These are phyloP conservation scores for Ennomos erosarius DNA, from an alignment of 2,888 invertebrate species.

Conservation along the genomic window DNA sequence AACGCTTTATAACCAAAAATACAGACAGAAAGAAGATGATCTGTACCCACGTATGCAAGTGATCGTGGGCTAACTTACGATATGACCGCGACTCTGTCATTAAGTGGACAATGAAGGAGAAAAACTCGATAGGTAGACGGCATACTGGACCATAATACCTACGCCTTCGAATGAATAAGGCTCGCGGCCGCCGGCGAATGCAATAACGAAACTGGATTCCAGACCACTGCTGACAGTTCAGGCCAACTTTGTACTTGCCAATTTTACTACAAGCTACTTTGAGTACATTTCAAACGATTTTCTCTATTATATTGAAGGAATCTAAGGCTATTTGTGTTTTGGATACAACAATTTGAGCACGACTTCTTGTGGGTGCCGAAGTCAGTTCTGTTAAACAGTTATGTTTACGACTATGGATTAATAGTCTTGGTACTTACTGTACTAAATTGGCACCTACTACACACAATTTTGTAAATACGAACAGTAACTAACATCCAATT, in stretches of 20 bases:
- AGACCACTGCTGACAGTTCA: constrained; percentile 29
- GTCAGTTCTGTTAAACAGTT: constrained; percentile 11
- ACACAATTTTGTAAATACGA: constrained; percentile 10
- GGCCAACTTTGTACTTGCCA: constrained; percentile 21
- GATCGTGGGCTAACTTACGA: constrained; percentile 27
- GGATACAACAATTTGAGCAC: too few species aligned
- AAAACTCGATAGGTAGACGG: constrained; percentile 24
- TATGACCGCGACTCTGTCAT: constrained; percentile 22
- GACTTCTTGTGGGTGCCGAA: too few species aligned
- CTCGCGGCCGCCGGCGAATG: constrained; percentile 40
- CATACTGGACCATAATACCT: constrained; percentile 25
- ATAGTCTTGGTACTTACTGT: constrained; percentile 1
- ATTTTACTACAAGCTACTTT: constrained; percentile 12
- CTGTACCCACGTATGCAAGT: constrained; percentile 8
- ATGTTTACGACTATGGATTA: constrained; percentile 11
- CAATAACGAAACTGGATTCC: constrained; percentile 53
- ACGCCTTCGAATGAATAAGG: constrained; percentile 36
- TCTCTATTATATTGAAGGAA: too few species aligned
- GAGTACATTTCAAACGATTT: too few species aligned
- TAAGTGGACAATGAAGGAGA: constrained; percentile 29
- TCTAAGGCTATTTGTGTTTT: too few species aligned
- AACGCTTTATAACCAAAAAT: not conserved
- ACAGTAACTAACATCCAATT: constrained; percentile 18
- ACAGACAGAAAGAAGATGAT: constrained; percentile 9
- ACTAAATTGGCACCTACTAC: constrained; percentile 13